Conservation (phyloP, 2,888 invertebrate species). For the Lepidonotus clava region DNA sequence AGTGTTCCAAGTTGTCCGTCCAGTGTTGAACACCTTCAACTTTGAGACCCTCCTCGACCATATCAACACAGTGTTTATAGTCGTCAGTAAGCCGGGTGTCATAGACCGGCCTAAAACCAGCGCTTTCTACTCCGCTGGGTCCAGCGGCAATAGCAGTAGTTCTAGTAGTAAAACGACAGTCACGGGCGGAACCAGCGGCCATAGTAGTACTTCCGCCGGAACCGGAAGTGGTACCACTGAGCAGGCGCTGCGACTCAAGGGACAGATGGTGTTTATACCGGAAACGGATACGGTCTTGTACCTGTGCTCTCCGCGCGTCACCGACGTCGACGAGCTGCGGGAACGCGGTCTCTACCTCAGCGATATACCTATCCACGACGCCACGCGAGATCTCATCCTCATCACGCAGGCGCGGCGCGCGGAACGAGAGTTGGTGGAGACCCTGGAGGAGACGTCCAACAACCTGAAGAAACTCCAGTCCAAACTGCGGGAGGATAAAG, state of each 20-base stretch:
- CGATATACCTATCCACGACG: constrained; percentile 71
- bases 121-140: neutral
- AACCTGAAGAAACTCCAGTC: constrained; percentile 69
- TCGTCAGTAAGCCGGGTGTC: constrained; percentile 56
- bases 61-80: constrained; percentile 94
- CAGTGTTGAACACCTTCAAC: constrained; percentile 90
- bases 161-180: neutral
- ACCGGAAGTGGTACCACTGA: neutral
- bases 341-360: constrained; percentile 66
- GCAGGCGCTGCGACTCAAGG: constrained; percentile 65
- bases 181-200: neutral
- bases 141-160: too few species aligned
- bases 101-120: neutral
- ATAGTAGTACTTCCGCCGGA: neutral
- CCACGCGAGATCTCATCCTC: constrained; percentile 69
- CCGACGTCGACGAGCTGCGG: constrained; percentile 67
- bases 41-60: constrained; percentile 95
- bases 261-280: constrained; percentile 70
- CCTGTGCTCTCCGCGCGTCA: constrained; percentile 70
- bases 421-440: constrained; percentile 70
- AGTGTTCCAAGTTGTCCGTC: constrained; percentile 85
- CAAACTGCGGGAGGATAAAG: constrained; percentile 67
- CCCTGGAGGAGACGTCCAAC: constrained; percentile 71
- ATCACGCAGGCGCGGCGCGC: constrained; percentile 66
- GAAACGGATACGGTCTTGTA: constrained; percentile 69